phyloP scores from a whole-genome alignment of 2,888 invertebrate species.

The Melieria omissa region DNA sequence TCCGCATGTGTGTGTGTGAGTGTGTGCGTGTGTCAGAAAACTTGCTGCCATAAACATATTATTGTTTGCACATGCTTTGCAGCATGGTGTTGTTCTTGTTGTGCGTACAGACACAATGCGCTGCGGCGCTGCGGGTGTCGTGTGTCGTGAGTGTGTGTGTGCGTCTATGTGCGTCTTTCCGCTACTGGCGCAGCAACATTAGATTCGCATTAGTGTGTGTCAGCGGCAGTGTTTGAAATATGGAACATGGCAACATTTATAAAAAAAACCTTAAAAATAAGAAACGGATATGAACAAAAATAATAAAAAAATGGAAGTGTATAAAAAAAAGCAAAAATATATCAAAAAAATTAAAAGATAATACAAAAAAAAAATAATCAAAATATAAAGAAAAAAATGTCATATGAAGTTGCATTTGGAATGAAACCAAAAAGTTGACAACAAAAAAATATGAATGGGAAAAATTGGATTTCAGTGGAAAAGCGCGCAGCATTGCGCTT shows the following conservation, averaged over 20 bases:
- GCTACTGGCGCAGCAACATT: neutral
- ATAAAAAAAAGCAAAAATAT: neutral
- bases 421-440: slow-evolving; percentile 6
- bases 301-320: neutral
- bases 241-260: neutral
- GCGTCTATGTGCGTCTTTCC: neutral
- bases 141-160: neutral
- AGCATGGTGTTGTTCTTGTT: too few relatives aligned
- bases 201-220: slow-evolving; percentile 15
- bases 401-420: slow-evolving; percentile 6
- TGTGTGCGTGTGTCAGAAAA: neutral
- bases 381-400: neutral
- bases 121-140: too few relatives aligned
- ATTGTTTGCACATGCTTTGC: neutral
- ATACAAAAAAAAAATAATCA: neutral
- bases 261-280: too few relatives aligned
- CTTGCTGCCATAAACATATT: slow-evolving; percentile 29
- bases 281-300: neutral
- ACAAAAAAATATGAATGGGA: too few relatives aligned
- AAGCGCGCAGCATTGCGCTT: too few relatives aligned
- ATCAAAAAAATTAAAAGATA: neutral
- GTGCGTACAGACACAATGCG: too few relatives aligned
- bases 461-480: too few relatives aligned
- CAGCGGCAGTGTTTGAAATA: neutral
- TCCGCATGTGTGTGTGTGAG: neutral